A percentile compares a stretch with the other conserved stretches of the same genome.
phyloP scores from a whole-genome alignment of 2,888 invertebrate species.

The Drosophila robusta region DNA sequence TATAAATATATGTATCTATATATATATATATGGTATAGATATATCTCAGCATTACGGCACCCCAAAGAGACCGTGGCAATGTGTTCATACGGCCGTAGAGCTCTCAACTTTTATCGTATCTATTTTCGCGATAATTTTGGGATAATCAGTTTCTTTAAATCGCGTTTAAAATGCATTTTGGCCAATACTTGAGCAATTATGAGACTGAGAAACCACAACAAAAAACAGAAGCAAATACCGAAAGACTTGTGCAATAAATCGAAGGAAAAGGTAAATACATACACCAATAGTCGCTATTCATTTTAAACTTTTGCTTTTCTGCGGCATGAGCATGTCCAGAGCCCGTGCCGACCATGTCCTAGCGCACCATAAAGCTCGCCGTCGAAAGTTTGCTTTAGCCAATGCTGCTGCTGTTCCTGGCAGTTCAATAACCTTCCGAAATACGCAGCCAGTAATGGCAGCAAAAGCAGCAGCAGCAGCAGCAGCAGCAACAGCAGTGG shows the following conservation, averaged over 20 bases:
- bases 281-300: constrained; percentile 3
- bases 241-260: constrained; percentile 22
- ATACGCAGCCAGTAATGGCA: constrained; percentile 57
- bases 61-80: constrained; percentile 62
- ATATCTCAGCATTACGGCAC: constrained; percentile 30
- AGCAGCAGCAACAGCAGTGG: constrained; percentile 42
- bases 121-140: constrained; percentile 84
- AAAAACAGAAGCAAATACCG: constrained; percentile 1
- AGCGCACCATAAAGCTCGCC: constrained; percentile 41
- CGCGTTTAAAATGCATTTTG: constrained; percentile 82
- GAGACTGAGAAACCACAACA: constrained; percentile 56
- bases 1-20: constrained; percentile 19
- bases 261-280: constrained; percentile 31
- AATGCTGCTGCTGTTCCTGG: constrained; percentile 23
- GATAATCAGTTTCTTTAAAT: constrained; percentile 84
- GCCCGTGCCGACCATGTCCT: constrained; percentile 56
- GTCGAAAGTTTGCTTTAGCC: constrained; percentile 49
- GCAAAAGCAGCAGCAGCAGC: constrained; percentile 11
- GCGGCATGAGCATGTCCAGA: constrained; percentile 21
- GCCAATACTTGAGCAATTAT: constrained; percentile 68
- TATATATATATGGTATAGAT: constrained; percentile 31
- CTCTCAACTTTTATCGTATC: constrained; percentile 76
- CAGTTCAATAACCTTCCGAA: constrained; percentile 80
- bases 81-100: constrained; percentile 81
- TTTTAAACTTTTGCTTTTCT: constrained; percentile 58